These are phyloP conservation scores for Heliconius sara DNA, from an alignment of 2,888 invertebrate species.

Conservation along the genomic window DNA sequence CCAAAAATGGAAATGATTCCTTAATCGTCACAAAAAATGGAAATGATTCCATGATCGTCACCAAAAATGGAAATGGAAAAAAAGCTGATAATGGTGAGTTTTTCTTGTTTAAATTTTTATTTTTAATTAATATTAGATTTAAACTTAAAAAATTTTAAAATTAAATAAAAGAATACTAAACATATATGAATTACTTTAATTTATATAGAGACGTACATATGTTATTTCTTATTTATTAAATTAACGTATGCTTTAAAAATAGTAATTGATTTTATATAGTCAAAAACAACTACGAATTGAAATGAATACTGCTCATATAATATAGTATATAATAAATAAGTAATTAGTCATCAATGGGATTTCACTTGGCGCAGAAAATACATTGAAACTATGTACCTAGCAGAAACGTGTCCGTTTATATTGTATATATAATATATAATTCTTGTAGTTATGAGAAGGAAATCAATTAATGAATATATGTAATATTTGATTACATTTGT, in stretches of 20 bases:
- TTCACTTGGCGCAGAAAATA: not conserved
- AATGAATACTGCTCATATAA: not conserved
- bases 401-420: not conserved
- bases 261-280: not conserved
- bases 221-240: not conserved
- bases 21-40: conserved; percentile 65
- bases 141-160: not conserved
- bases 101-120: conserved; percentile 16
- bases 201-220: too few relatives aligned
- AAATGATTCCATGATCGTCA: conserved; percentile 63
- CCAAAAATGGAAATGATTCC: conserved; percentile 68
- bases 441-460: not conserved
- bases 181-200: not conserved
- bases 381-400: conserved; percentile 1
- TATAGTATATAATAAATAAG: not conserved
- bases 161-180: not conserved
- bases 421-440: not conserved
- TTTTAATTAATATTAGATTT: not conserved
- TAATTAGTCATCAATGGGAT: conserved; percentile 3
- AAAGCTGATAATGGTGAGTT: conserved; percentile 69
- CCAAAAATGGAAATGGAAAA: conserved; percentile 72
- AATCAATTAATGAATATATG: not conserved
- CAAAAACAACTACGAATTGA: not conserved
- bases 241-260: not conserved
- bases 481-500: not conserved